A percentile compares a stretch with the other conserved stretches of the same genome.
Conservation (phyloP, 2,797 vertebrate genomes). For the Ambastaia sidthimunki region DNA sequence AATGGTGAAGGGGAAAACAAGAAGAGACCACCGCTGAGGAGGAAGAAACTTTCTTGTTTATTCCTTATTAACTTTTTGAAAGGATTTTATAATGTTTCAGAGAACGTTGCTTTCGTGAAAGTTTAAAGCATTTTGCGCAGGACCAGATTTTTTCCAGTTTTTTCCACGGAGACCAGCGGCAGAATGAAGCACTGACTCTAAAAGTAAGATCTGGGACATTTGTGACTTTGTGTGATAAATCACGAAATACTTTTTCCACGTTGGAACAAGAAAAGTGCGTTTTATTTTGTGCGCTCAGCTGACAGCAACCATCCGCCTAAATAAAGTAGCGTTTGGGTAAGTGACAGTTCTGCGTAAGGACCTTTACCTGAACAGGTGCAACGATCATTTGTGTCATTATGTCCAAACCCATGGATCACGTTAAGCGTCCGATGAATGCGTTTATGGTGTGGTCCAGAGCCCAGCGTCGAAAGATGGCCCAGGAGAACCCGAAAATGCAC, state of each 20-base stretch:
- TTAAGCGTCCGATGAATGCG: constrained; percentile 96
- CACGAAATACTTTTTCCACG: background rate
- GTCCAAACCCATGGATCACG: constrained; percentile 97
- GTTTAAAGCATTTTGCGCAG: constrained; percentile 37
- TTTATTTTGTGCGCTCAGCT: background rate
- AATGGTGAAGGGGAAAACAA: constrained; percentile 66
- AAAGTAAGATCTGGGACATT: constrained; percentile 64
- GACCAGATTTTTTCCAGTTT: constrained; percentile 63
- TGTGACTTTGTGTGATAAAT: background rate
- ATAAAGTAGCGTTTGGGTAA: background rate
- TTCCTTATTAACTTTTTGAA: constrained; percentile 35
- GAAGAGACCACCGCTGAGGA: constrained; percentile 40
- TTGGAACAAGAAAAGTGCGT: too few relatives aligned
- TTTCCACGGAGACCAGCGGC: constrained; percentile 59
- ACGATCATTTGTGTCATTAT: constrained; percentile 67
- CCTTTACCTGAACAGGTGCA: constrained; percentile 57
- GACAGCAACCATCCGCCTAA: background rate
- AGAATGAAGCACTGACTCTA: constrained; percentile 76
- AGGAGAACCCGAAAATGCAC: constrained; percentile 99
- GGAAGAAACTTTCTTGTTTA: constrained; percentile 29
- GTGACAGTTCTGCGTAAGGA: constrained; percentile 37
- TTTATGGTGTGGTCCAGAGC: constrained; percentile 97
- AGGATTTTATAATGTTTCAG: constrained; percentile 70
- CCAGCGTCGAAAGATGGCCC: constrained; percentile 97
- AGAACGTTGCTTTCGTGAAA: constrained; percentile 65